Percentiles rank a stretch among this genome's conserved stretches.
These are phyloP conservation scores for Trematomus loennbergii DNA, from an alignment of 2,113 vertebrate species.

Conservation along the genomic window DNA sequence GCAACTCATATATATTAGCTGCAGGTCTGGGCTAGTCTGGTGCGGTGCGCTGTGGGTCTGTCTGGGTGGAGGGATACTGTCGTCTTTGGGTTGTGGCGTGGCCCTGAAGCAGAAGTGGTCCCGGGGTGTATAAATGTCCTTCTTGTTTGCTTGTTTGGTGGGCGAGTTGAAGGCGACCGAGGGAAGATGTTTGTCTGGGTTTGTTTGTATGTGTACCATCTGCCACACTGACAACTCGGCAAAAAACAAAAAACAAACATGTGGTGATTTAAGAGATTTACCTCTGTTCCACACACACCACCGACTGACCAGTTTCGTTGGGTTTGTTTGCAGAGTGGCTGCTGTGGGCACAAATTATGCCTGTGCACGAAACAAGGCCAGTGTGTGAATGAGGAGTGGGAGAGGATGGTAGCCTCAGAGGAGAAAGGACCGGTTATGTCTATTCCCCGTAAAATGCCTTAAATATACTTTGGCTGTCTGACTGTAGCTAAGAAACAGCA, in stretches of 20 bases:
- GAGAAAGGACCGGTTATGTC: slow-evolving; percentile 47
- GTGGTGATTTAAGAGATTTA: slow-evolving; percentile 39
- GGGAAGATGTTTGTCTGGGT: slow-evolving; percentile 45
- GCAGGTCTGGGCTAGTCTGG: slow-evolving; percentile 27
- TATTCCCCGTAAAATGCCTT: slow-evolving; percentile 34
- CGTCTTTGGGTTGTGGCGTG: slow-evolving; percentile 38
- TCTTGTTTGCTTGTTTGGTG: slow-evolving; percentile 61
- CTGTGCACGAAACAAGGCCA: slow-evolving; percentile 42
- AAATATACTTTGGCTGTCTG: slow-evolving; percentile 40
- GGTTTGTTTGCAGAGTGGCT: slow-evolving; percentile 61
- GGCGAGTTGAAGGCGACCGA: slow-evolving; percentile 31
- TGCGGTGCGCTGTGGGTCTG: slow-evolving; percentile 16
- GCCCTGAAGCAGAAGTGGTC: slow-evolving; percentile 52
- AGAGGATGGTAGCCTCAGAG: slow-evolving; percentile 35
- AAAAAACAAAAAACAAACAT: slow-evolving; percentile 55
- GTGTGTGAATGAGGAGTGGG: slow-evolving; percentile 43
- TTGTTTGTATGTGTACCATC: slow-evolving; percentile 25
- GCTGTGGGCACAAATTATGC: slow-evolving; percentile 58
- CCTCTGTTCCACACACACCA: slow-evolving; percentile 45
- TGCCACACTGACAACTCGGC: slow-evolving; percentile 58
- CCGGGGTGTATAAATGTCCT: slow-evolving; percentile 47
- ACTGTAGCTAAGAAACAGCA: slow-evolving; percentile 25
- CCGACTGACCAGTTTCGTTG: slow-evolving; percentile 28
- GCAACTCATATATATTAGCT: slow-evolving; percentile 60
- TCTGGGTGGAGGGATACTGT: slow-evolving; percentile 52